Base-by-base conservation (phyloP, 2,888 invertebrate genomes). In the Cheiracanthium punctorium region DNA sequence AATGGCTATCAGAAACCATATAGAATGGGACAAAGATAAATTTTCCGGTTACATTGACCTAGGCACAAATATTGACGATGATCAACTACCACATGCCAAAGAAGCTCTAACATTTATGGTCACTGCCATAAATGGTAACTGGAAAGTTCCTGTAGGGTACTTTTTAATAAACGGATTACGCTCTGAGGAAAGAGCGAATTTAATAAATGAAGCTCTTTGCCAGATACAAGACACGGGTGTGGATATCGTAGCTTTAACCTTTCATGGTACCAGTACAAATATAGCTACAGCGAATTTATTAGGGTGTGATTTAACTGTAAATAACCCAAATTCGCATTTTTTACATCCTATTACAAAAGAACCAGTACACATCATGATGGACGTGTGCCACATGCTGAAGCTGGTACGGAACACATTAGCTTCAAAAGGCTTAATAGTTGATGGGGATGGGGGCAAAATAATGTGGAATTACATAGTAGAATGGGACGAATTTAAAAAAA, bases 361-460 rank as follows among this genome's bases (percentile, higher is more conserved):
- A 37, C 24, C 65, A 10, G 69, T 70, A 28, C 17, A 20, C 24
- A 37, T 73, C 5, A 20, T 80, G 10, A 20, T 65, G n/a, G 73
- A 80, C 48, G n/a, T 52, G 2, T 48, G 65, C 32, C 80, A 80
- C 14, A 80, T 80, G 80, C 14, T 80, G 0, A 80, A 80, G 32
- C 24, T 80, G 8, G 33, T 80, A 5, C 8, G 73, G 33, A 80
- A 73, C 32, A 67, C 73, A n/a, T 73, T 73, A 10, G 43, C n/a
- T n/a, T n/a, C 30, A 5, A 71, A 29, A 37, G 37, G 14, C 14
- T 32, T 20, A 12, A 65, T 80, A 24, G 43, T 73, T 4, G 33
- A 67, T 24, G 32, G 8, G 2, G 28, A 72, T 20, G 33, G 41
- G 37, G 43, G 58, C 4, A 32, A 41, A 29, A 43, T 73, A n/a